Evolutionary conservation across 30 jellyfish, hydroid and myxozoan genomes (phyloP).

Genomic region (Cassiopea andromeda): DNA sequence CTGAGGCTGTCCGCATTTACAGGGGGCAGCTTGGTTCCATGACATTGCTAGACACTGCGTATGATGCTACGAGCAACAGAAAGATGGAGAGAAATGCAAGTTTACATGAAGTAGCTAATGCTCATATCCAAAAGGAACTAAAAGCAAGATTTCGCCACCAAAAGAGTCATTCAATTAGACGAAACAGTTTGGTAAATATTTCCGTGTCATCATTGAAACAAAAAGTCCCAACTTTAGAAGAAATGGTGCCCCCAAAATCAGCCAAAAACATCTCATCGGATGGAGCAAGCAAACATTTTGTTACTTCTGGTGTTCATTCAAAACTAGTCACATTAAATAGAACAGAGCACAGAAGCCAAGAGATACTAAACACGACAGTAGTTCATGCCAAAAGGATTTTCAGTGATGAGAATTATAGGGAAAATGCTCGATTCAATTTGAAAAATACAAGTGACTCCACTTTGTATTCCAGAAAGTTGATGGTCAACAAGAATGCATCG

Average conservation of each 20-base stretch:
- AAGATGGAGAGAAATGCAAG: neutral
- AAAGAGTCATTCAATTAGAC: neutral
- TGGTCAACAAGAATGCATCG: neutral
- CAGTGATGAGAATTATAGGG: neutral
- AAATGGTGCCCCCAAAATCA: neutral
- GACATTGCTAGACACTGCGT: neutral
- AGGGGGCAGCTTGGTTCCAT: conserved; percentile 22
- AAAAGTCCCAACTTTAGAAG: neutral
- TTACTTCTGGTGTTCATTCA: neutral
- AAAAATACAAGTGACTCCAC: neutral
- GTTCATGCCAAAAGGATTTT: neutral
- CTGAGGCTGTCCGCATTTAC: conserved; percentile 58
- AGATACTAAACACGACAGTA: neutral
- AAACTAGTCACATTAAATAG: neutral
- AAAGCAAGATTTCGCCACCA: neutral
- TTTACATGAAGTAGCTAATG: neutral
- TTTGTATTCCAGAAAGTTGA: neutral
- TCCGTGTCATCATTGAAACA: neutral
- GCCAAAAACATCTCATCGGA: neutral
- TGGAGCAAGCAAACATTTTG: neutral
- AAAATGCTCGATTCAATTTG: neutral
- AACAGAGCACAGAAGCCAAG: neutral
- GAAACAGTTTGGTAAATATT: neutral
- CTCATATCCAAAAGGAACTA: neutral
- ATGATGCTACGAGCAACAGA: neutral